phyloP scores from a whole-genome alignment of 2,888 invertebrate genomes.

The Pseudolycoriella hygida region DNA sequence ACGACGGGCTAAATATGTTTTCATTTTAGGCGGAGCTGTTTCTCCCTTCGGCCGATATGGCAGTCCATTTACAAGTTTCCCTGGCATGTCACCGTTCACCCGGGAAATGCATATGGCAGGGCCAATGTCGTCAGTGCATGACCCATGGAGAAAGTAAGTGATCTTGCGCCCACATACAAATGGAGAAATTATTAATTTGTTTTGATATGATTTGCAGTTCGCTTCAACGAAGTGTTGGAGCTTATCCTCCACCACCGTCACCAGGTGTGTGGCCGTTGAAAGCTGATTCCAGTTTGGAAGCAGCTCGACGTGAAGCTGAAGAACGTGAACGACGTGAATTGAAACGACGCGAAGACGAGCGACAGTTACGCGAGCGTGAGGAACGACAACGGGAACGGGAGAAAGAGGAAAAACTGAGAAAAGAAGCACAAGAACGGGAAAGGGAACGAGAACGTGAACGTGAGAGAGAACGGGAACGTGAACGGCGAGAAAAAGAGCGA shows the following conservation, averaged over 20 bases:
- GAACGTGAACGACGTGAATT: slow-evolving; percentile 27
- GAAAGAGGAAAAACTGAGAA: slow-evolving; percentile 34
- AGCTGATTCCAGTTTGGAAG: slow-evolving; percentile 40
- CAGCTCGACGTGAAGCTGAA: slow-evolving; percentile 43
- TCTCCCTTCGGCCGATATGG: slow-evolving; percentile 71
- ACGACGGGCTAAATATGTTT: neutral
- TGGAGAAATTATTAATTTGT: slow-evolving; percentile 2
- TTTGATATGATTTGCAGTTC: slow-evolving; percentile 15
- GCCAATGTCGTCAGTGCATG: slow-evolving; percentile 32
- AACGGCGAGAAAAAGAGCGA: slow-evolving; percentile 30
- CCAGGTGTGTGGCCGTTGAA: slow-evolving; percentile 44
- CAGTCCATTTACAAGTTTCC: slow-evolving; percentile 43
- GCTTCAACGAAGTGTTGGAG: slow-evolving; percentile 39
- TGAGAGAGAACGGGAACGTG: slow-evolving; percentile 38
- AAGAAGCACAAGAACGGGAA: slow-evolving; percentile 33
- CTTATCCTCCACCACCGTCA: slow-evolving; percentile 38
- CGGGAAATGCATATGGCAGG: slow-evolving; percentile 39
- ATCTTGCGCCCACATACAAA: neutral
- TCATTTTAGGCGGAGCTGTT: slow-evolving; percentile 38
- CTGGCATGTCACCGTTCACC: slow-evolving; percentile 48
- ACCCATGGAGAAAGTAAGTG: slow-evolving; percentile 48
- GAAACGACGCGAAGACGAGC: slow-evolving; percentile 27
- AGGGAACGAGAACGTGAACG: slow-evolving; percentile 34
- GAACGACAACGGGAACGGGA: slow-evolving; percentile 21
- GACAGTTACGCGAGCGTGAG: slow-evolving; percentile 28